Evolutionary conservation across 2,888 invertebrate genomes (phyloP).

Genomic region (Polymixis lichenea): DNA sequence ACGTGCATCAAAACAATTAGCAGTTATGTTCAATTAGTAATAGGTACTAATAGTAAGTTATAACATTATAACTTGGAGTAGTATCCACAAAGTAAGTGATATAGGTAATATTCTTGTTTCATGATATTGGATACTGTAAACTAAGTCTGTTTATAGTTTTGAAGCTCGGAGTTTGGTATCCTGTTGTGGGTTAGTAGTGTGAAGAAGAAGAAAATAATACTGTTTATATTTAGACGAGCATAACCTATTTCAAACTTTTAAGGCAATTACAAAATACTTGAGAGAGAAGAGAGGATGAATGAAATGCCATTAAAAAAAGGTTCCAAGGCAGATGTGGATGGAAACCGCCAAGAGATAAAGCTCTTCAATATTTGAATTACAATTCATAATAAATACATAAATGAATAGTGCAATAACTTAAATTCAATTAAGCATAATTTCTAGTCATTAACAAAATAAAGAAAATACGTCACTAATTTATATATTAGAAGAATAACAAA

Average conservation of each 20-base stretch:
- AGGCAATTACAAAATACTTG: background rate
- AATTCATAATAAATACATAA: too few species aligned
- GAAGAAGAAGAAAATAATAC: background rate
- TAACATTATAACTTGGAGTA: constrained; percentile 24
- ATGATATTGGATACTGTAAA: constrained; percentile 35
- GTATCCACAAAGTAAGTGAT: constrained; percentile 29
- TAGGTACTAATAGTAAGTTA: background rate
- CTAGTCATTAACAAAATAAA: too few species aligned
- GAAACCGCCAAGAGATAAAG: background rate
- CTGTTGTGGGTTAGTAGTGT: background rate
- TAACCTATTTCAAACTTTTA: background rate
- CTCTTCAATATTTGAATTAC: background rate
- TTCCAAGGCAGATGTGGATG: too few species aligned
- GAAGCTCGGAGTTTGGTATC: background rate
- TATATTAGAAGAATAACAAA: too few species aligned
- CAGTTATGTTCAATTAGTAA: background rate
- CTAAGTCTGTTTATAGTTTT: constrained; percentile 18
- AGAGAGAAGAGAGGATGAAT: background rate
- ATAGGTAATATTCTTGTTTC: constrained; percentile 2
- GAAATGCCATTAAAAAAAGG: too few species aligned
- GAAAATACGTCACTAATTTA: too few species aligned
- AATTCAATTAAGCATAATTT: too few species aligned
- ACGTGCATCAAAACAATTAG: constrained; percentile 3
- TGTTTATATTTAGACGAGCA: background rate
- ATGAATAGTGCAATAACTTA: too few species aligned